Conservation (phyloP, 2,113 vertebrate species). For the Spheniscus mendiculus region DNA sequence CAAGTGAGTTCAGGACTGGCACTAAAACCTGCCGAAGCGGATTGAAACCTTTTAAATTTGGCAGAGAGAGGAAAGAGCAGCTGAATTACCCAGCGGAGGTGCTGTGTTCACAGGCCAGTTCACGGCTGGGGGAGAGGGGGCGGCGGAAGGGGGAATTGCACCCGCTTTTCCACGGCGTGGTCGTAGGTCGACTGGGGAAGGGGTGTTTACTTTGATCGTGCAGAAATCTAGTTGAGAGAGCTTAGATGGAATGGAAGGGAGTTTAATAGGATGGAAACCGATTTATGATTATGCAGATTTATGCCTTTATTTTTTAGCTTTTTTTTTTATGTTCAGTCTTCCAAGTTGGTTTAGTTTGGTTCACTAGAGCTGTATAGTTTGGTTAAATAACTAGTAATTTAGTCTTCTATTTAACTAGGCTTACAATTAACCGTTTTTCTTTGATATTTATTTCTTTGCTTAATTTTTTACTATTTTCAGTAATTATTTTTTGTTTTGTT, state of each 20-base stretch:
- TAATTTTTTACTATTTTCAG: conserved; percentile 13
- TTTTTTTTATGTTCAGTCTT: conserved; percentile 78
- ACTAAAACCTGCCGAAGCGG: neutral
- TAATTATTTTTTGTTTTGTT: conserved; percentile 61
- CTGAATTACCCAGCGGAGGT: neutral
- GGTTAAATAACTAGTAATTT: conserved; percentile 67
- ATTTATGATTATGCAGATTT: conserved; percentile 73
- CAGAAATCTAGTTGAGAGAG: conserved; percentile 26
- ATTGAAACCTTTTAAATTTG: neutral
- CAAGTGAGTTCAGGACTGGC: neutral
- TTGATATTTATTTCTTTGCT: conserved; percentile 89
- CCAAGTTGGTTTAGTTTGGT: conserved; percentile 63
- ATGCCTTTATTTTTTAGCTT: conserved; percentile 79
- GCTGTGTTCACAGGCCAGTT: neutral
- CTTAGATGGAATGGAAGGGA: neutral
- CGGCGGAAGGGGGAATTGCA: neutral
- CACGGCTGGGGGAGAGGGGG: neutral
- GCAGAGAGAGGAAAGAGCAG: neutral
- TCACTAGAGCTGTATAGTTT: conserved; percentile 79
- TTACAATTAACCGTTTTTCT: conserved; percentile 76
- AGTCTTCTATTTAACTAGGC: conserved; percentile 77
- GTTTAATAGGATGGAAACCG: conserved; percentile 42
- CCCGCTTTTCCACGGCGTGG: neutral
- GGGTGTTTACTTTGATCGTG: neutral
- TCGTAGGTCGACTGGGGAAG: neutral